Conservation (phyloP, 1,140 invertebrate genomes). For the Cardiocondyla obscurior region DNA sequence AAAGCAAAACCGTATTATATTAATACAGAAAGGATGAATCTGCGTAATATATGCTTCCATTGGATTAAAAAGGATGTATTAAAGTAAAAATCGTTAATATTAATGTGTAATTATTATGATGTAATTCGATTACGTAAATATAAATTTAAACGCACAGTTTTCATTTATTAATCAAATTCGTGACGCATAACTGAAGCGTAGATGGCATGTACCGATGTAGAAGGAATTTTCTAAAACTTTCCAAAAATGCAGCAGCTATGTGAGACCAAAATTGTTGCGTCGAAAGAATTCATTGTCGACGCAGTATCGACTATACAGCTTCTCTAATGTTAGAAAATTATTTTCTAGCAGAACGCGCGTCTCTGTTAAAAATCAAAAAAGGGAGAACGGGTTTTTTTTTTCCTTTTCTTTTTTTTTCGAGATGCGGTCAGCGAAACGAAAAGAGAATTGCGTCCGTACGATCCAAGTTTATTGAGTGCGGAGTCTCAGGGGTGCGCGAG, state of each 20-base stretch:
- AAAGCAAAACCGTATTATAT: neutral
- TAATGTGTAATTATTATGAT: neutral
- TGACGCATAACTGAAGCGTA: slow-evolving; percentile 26
- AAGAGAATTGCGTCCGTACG: slow-evolving; percentile 13
- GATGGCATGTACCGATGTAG: neutral
- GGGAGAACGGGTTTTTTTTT: no score
- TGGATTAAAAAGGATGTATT: slow-evolving; percentile 8
- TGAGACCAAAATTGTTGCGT: slow-evolving; percentile 30
- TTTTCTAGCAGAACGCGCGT: neutral
- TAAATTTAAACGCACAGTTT: slow-evolving; percentile 5
- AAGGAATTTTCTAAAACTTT: slow-evolving; percentile 42
- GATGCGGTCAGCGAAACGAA: slow-evolving; percentile 29
- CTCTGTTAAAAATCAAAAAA: slow-evolving; percentile 1
- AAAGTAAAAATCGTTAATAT: slow-evolving; percentile 5
- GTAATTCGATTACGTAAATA: neutral
- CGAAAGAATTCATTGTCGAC: slow-evolving; percentile 42
- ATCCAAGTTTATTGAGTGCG: slow-evolving; percentile 45
- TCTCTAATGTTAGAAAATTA: slow-evolving; percentile 3
- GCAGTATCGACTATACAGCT: slow-evolving; percentile 21
- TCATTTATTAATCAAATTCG: slow-evolving; percentile 50
- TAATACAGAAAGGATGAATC: slow-evolving; percentile 1
- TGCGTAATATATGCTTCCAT: neutral
- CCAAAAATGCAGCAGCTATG: slow-evolving; percentile 45
- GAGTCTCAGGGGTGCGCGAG: slow-evolving; percentile 7
- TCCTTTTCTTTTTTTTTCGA: no score